A percentile compares a stretch with the other conserved stretches of the same genome.
These are phyloP conservation scores for Dascyllus trimaculatus DNA, from an alignment of 2,113 vertebrate species.

Conservation along the genomic window DNA sequence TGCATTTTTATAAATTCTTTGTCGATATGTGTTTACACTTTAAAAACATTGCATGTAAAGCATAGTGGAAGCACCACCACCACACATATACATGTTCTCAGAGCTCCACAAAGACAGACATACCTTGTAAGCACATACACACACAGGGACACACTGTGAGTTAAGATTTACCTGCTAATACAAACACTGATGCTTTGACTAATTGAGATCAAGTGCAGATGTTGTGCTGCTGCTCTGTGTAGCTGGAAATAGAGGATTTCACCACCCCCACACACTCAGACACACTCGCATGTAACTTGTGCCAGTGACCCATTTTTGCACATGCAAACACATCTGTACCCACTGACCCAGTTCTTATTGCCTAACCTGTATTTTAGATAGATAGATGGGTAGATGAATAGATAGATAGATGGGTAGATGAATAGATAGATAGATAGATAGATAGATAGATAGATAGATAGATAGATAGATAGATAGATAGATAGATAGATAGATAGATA, in stretches of 20 bases:
- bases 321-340: slow-evolving; percentile 74
- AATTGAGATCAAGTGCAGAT: slow-evolving; percentile 35
- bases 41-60: not conserved
- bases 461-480: slow-evolving; percentile 22
- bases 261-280: slow-evolving; percentile 27
- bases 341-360: slow-evolving; percentile 72
- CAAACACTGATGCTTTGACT: slow-evolving; percentile 5
- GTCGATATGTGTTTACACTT: slow-evolving; percentile 12
- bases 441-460: slow-evolving; percentile 56
- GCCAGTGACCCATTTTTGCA: slow-evolving; percentile 79
- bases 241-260: slow-evolving; percentile 33
- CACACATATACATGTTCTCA: not conserved
- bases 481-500: slow-evolving; percentile 54
- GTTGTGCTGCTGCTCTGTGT: not conserved
- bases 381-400: slow-evolving; percentile 17
- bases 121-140: not conserved
- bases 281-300: slow-evolving; percentile 63
- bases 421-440: slow-evolving; percentile 20
- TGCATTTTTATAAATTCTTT: slow-evolving; percentile 13
- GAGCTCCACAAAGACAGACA: not conserved
- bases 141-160: not conserved
- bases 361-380: not conserved
- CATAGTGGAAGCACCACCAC: not conserved
- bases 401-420: slow-evolving; percentile 20
- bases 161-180: not conserved